Evolutionary conservation across 2,888 invertebrate genomes (phyloP), one percentile per base, ranked within the genome.

Genomic region (Netelia melanura): DNA sequence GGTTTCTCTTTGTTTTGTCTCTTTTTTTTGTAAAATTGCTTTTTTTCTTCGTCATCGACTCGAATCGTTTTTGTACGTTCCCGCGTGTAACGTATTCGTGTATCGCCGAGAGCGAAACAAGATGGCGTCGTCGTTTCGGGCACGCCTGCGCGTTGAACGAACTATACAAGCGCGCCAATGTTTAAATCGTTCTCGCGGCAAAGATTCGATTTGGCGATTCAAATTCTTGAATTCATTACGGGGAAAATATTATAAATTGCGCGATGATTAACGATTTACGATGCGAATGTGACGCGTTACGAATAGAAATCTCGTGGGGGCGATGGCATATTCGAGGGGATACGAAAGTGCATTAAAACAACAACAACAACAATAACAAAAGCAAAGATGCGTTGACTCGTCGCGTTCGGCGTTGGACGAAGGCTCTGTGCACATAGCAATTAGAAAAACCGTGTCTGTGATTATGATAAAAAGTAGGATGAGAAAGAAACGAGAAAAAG

Each of bases 371-470:
- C 17, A 17, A 17, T 17, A 17, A 79, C 67, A 71, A 62, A 74
- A 81, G 25, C 25, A 30, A 30, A 83, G 78, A 86, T 83, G 65
- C 71, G 70, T 68, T 78, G 84, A 89, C 80, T 89, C 88, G 88
- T 90, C 91, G 91, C 89, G 89, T 89, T 91, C 88, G 86, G 87
- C 88, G 88, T 88, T 86, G 76, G 86, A 89, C 86, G 87, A 92
- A 89, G 89, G 89, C 90, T 91, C 91, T 92, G 92, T 90, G 17
- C 17, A 90, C 89, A 90, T 92, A 92, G 91, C 89, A 89, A 91
- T 91, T 92, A 92, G 90, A 89, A 91, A 91, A 17, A 17, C 90
- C 89, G 88, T 91, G 91, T 91, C 93, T 93, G 93, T 93, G 93
- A 93, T 93, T 92, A 92, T 89, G 90, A 89, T 91, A 90, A 91